Conservation (phyloP, 2,113 vertebrate species). For the Silurus asotus region DNA sequence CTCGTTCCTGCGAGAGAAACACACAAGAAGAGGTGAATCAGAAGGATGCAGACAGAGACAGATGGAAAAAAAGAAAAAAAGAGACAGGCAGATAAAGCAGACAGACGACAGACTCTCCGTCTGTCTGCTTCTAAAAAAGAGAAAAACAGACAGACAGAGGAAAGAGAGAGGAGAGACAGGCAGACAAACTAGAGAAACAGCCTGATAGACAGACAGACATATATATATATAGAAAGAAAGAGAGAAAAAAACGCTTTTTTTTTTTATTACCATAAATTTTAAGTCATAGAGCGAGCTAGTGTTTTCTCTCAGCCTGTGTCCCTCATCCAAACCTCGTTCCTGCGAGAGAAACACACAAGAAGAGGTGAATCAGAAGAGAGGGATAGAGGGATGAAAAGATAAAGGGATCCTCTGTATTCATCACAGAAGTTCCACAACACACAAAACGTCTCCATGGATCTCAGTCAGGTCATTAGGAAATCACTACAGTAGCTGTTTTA, state of each 20-base stretch:
- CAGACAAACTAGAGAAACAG: not conserved
- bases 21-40: not conserved
- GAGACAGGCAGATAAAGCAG: no score
- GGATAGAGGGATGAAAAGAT: not conserved
- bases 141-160: not conserved
- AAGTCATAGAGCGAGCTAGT: slow-evolving; percentile 64
- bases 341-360: slow-evolving; percentile 45
- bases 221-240: not conserved
- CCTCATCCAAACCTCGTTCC: slow-evolving; percentile 52
- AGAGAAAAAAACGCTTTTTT: not conserved
- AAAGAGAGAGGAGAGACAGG: not conserved
- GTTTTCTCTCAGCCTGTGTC: slow-evolving; percentile 50
- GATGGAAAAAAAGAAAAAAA: no score
- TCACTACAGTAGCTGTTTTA: no score
- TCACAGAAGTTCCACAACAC: no score
- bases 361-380: no score
- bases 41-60: no score
- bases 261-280: slow-evolving; percentile 63
- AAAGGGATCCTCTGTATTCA: no score
- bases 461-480: no score
- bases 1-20: slow-evolving; percentile 57
- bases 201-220: not conserved
- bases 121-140: no score
- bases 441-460: no score
- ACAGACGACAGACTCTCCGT: no score